phyloP scores from a whole-genome alignment of 2,113 vertebrate genomes.

The Dermatemys mawii region DNA sequence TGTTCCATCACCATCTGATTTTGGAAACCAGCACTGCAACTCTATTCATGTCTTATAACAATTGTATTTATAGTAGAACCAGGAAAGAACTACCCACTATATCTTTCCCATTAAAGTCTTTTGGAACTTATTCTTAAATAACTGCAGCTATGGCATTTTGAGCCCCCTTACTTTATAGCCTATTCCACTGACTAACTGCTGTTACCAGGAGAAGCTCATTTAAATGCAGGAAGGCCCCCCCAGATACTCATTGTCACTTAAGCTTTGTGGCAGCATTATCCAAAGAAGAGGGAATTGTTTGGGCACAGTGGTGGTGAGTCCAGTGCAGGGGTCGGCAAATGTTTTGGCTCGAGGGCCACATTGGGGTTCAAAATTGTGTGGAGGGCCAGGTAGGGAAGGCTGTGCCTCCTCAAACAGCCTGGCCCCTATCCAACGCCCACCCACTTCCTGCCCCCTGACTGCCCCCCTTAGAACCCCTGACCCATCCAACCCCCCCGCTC shows the following conservation, averaged over 20 bases:
- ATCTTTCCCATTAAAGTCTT: neutral
- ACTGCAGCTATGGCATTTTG: neutral
- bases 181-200: neutral
- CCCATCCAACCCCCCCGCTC: too few relatives aligned
- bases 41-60: neutral
- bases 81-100: neutral
- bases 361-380: too few relatives aligned
- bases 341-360: too few relatives aligned
- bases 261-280: neutral
- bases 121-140: neutral
- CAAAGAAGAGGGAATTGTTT: neutral
- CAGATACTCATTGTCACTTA: neutral
- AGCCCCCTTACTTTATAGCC: neutral
- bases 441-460: too few relatives aligned
- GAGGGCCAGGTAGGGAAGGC: too few relatives aligned
- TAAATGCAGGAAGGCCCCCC: accelerated
- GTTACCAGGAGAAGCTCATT: neutral
- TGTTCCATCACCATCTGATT: neutral
- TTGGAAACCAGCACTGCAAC: neutral
- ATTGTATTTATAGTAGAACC: neutral
- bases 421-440: too few relatives aligned
- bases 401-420: too few relatives aligned
- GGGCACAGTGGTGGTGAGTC: neutral
- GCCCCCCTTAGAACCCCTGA: too few relatives aligned
- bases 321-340: too few relatives aligned